phyloP scores from a whole-genome alignment of 2,113 vertebrate species.

The Carettochelys insculpta region DNA sequence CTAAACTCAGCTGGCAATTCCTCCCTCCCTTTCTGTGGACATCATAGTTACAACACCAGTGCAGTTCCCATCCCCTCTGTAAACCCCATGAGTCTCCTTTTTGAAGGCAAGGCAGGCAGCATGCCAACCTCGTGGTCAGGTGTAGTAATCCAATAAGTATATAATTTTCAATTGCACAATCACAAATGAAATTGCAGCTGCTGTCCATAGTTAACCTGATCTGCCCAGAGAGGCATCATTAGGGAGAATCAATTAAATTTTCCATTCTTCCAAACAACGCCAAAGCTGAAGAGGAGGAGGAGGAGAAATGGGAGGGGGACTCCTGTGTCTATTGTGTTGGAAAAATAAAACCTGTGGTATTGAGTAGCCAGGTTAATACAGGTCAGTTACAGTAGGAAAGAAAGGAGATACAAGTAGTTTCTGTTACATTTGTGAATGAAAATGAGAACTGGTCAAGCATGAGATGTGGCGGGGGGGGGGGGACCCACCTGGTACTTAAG shows the following conservation, averaged over 20 bases:
- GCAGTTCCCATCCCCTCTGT: neutral
- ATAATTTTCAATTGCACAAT: constrained; percentile 55
- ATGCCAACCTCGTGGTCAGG: constrained; percentile 47
- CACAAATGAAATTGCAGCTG: constrained; percentile 70
- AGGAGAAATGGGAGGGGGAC: constrained; percentile 25
- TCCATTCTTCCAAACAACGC: constrained; percentile 71
- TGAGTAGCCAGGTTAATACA: constrained; percentile 59
- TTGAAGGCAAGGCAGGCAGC: neutral
- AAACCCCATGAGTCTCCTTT: neutral
- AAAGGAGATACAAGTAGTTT: constrained; percentile 65
- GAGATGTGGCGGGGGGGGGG: neutral
- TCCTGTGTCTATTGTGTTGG: constrained; percentile 52
- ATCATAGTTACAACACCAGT: neutral
- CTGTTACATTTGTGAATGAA: constrained; percentile 38
- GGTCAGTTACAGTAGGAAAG: constrained; percentile 55
- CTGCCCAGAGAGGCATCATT: constrained; percentile 50
- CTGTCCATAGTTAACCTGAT: constrained; percentile 72
- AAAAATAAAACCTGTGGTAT: constrained; percentile 57
- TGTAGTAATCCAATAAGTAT: constrained; percentile 54
- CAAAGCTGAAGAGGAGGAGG: constrained; percentile 62
- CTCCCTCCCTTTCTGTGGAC: neutral
- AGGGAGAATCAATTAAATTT: constrained; percentile 80
- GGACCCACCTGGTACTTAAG: neutral
- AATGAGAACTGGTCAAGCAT: constrained; percentile 45
- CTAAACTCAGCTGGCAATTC: rapidly evolving